Evolutionary conservation across 2,113 vertebrate species (phyloP), one percentile per base, ranked within the genome.

Genomic region (Lepidothrix coronata): DNA sequence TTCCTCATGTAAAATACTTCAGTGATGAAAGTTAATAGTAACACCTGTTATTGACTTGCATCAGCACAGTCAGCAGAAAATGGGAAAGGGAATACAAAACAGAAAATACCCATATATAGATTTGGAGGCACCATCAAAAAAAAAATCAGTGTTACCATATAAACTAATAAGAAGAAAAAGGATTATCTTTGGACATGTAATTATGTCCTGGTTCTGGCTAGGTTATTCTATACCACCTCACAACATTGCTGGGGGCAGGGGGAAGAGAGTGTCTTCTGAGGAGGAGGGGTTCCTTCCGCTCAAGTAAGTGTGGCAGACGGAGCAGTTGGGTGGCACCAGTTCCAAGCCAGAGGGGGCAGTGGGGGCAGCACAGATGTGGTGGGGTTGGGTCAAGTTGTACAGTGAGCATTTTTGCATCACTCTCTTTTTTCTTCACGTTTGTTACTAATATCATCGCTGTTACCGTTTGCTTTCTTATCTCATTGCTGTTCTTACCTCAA

Each of bases 351-450:
- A 63, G 37, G 28, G 12, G 46, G 13, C 11, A 24, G 52, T 20
- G 33, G 58, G 44, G 19, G 27, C 16, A 25, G 10, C 0, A 0
- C 8, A 19, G 61, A 28, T 61, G 1, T 20, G 10, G 9, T 6
- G 16, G 23, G 9, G 1, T 6, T 27, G 35, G 25, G 35, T 17
- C 14, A 65, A 43, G 18, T 43, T 43, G 37, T 28, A 28, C 3
- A 12, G 33, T 16, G 28, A 68, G n/a, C 8, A 25, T 54, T 61
- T 66, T 39, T 68, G 21, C 39, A 41, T 75, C 15, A 39, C 15
- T 52, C 5, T 59, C 7, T 21, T 5, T 54, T 39, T 35, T 41
- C 21, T 4, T 27, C n/a, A 27, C 30, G 35, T 41, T 31, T 41
- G 13, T 61, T 22, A 61, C n/a, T 46, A 25, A 39, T 61, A 25